Percentiles rank a stretch among this genome's conserved stretches.
Conservation (phyloP, 2,113 vertebrate species). For the mouse (Mus musculus) region GRCm39 chr6:12261501-12262000, state of each 20-base stretch:
- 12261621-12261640: neutral
- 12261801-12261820: neutral
- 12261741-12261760: neutral
- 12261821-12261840: neutral
- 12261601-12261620: conserved; percentile 37
- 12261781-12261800: neutral
- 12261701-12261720: neutral
- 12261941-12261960: neutral
- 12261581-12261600: neutral
- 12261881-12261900: neutral
- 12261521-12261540: neutral
- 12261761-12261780: neutral
- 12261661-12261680: neutral
- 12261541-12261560: conserved; percentile 24
- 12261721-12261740: neutral
- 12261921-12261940: neutral
- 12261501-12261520: neutral
- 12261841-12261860: neutral
- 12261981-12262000: too few relatives aligned
- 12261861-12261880: neutral
- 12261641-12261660: neutral
- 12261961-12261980: neutral
- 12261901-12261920: neutral
- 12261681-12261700: neutral
- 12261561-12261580: neutral